Base-by-base conservation (phyloP, 2,888 invertebrate species). In the Ceriagrion tenellum region DNA sequence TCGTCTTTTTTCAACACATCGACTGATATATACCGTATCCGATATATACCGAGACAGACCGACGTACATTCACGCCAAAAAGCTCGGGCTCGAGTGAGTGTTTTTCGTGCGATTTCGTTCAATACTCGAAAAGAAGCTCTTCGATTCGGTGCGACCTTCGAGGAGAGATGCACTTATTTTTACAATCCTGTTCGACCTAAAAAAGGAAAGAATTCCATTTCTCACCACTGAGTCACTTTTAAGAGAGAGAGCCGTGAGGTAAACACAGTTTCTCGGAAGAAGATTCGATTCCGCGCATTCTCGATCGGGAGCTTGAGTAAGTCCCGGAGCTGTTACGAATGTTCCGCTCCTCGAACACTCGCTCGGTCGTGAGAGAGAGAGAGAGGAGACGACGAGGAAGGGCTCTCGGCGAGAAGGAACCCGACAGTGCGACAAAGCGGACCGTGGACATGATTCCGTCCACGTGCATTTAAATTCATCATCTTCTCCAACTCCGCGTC, bases 401-500 rank as follows among this genome's bases (percentile, higher is more conserved):
- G n/a, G 3, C 1, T 8, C 69, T 4, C 6, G 18, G 6, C 18
- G n/a, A 16, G 30, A 81, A 18, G 13, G 81, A n/a, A 35, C 6
- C 74, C 81, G 81, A 81, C 81, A 35, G 81, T 18, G 81, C 81
- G 81, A 81, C 81, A 81, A 59, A 81, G 16, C 81, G 81, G 81
- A 35, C 81, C 81, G 18, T 35, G 35, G 35, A 81, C 47, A 89
- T 89, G 55, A 89, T 89, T 89, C 89, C 20, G 89, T 55, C 55
- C 89, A 89, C 89, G 89, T 89, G 89, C 55, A n/a, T 55, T 89
- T 55, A 55, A 47, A 89, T n/a, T 55, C 55, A 89, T 89, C 55
- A 47, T 47, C 47, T 47, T 47, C 47, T 47, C 47, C 47, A 4
- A 47, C 55, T 55, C 55, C n/a, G 55, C 55, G 55, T 16, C 89